Evolutionary conservation across 2,113 vertebrate genomes (phyloP).

Genomic region (Barbus barbus): DNA sequence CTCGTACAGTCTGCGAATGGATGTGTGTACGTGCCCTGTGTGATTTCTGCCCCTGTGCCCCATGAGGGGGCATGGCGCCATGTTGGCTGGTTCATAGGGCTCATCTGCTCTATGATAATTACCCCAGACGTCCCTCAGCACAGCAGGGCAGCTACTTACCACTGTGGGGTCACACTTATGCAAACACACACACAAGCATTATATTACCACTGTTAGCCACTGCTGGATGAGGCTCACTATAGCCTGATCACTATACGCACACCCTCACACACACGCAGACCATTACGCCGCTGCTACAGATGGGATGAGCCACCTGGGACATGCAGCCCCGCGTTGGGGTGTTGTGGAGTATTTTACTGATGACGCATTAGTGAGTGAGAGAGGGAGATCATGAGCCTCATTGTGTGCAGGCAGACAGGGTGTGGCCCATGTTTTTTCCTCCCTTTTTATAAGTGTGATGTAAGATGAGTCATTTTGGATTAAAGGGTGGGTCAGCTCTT

Average conservation of each 20-base stretch:
- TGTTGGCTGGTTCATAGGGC: conserved; percentile 69
- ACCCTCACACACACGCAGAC: conserved; percentile 22
- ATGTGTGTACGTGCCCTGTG: conserved; percentile 58
- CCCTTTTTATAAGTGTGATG: neutral
- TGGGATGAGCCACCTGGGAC: conserved; percentile 52
- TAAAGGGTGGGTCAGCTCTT: conserved; percentile 24
- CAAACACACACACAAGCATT: conserved; percentile 17
- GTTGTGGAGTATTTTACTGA: conserved; percentile 44
- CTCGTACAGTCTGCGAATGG: conserved; percentile 56
- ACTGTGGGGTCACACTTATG: conserved; percentile 42
- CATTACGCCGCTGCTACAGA: conserved; percentile 46
- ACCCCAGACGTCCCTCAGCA: conserved; percentile 57
- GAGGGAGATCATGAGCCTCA: conserved; percentile 25
- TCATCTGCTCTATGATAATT: conserved; percentile 75
- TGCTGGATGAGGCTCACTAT: conserved; percentile 3
- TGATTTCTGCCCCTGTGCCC: conserved; percentile 37
- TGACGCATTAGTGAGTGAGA: conserved; percentile 25
- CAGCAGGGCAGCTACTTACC: conserved; percentile 56
- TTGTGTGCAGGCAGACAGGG: conserved; percentile 44
- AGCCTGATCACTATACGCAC: conserved; percentile 27
- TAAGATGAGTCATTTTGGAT: conserved; percentile 9
- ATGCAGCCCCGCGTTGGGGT: neutral
- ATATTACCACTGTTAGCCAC: conserved; percentile 33
- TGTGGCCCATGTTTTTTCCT: conserved; percentile 18
- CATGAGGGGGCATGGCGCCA: conserved; percentile 67